phyloP scores from a whole-genome alignment of 2,797 vertebrate species.

The Aplochiton taeniatus region DNA sequence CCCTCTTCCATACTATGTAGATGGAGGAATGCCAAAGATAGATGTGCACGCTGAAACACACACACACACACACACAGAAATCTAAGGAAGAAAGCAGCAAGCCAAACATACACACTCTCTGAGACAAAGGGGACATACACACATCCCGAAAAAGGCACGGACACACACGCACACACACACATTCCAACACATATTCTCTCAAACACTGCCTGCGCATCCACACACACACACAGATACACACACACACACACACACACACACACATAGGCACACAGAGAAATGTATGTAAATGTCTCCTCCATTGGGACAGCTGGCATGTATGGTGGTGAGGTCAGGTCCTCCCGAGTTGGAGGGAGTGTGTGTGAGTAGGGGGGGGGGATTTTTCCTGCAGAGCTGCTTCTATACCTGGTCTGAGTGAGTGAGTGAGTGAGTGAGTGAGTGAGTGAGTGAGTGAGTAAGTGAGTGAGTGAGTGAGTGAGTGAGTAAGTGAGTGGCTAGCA shows the following conservation, averaged over 20 bases:
- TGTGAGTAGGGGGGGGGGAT: conserved; percentile 34
- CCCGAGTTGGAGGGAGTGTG: no score
- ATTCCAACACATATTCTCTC: not conserved
- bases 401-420: conserved; percentile 14
- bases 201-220: conserved; percentile 19
- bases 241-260: not conserved
- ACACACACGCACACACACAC: conserved; percentile 6
- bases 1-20: no score
- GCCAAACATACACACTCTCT: no score
- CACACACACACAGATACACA: conserved; percentile 18
- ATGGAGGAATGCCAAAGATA: no score
- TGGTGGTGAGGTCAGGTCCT: conserved; percentile 52
- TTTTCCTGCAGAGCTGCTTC: no score
- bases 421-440: no score
- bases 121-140: no score
- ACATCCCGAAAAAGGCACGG: no score
- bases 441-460: conserved; percentile 31
- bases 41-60: no score
- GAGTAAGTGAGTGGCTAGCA: conserved; percentile 11
- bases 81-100: no score
- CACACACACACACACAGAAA: not conserved
- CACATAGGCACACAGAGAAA: not conserved
- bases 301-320: conserved; percentile 54
- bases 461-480: conserved; percentile 39
- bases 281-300: conserved; percentile 50